A percentile compares a stretch with the other conserved stretches of the same genome.
Conservation (phyloP, 2,888 invertebrate genomes). For the Caenorhabditis sp. region DNA sequence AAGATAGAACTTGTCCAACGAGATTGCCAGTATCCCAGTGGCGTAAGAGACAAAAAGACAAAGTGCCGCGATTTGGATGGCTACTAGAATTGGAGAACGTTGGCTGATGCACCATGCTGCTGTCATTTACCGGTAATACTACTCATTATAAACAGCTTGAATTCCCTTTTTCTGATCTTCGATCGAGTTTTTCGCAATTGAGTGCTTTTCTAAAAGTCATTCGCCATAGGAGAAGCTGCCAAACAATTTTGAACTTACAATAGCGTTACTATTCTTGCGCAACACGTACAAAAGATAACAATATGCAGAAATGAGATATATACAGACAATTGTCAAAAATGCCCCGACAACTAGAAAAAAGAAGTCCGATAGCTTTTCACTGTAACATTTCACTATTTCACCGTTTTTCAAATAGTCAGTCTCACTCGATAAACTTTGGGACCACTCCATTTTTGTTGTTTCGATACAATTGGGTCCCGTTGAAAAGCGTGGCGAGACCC, state of each 20-base stretch:
- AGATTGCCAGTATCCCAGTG: not conserved
- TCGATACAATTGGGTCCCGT: slow-evolving; percentile 10
- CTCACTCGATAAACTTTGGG: slow-evolving; percentile 34
- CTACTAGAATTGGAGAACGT: slow-evolving; percentile 45
- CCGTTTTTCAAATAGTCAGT: not conserved
- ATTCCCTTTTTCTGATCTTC: slow-evolving; percentile 4
- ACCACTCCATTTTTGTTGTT: slow-evolving; percentile 28
- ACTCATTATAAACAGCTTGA: slow-evolving; percentile 34
- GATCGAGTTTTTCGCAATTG: not conserved
- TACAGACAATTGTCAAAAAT: slow-evolving; percentile 14
- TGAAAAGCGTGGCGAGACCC: slow-evolving; percentile 36
- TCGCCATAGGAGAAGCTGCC: too few species aligned
- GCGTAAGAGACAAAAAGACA: slow-evolving; percentile 24
- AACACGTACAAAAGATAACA: slow-evolving; percentile 35
- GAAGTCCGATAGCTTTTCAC: slow-evolving; percentile 12
- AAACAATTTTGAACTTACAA: too few species aligned
- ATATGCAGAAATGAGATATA: slow-evolving; percentile 38
- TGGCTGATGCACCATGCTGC: too few species aligned
- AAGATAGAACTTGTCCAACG: slow-evolving; percentile 41
- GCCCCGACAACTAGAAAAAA: slow-evolving; percentile 34
- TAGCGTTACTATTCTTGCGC: too few species aligned
- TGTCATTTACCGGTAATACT: too few species aligned
- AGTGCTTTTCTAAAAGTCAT: too few species aligned
- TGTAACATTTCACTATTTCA: not conserved
- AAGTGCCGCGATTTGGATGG: slow-evolving; percentile 34